Evolutionary conservation across 2,113 vertebrate species (phyloP).

Genomic region (Cairina moschata): DNA sequence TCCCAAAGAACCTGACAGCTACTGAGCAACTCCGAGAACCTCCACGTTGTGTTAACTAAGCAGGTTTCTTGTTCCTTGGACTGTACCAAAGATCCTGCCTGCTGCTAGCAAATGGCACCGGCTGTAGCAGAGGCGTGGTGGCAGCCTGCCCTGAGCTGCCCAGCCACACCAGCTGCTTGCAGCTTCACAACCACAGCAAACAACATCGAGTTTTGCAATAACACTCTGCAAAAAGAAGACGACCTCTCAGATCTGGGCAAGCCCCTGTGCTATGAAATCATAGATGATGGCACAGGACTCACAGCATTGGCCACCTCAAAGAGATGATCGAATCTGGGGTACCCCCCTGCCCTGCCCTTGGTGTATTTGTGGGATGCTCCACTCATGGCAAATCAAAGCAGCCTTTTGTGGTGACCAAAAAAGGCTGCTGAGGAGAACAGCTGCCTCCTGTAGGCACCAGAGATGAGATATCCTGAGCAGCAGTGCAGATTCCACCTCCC

Average conservation of each 20-base stretch:
- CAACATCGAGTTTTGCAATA: not conserved
- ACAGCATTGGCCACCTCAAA: accelerated
- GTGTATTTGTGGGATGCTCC: not conserved
- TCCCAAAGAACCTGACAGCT: not conserved
- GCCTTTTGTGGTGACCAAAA: not conserved
- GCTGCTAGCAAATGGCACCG: not conserved
- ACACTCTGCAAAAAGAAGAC: not conserved
- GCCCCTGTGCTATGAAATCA: not conserved
- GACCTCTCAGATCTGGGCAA: accelerated
- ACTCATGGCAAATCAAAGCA: not conserved
- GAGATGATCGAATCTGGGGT: accelerated
- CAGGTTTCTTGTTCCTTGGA: not conserved
- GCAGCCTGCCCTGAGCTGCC: not conserved
- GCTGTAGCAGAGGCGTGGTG: accelerated
- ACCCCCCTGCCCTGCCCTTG: not conserved
- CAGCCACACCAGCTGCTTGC: not conserved
- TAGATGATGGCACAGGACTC: accelerated
- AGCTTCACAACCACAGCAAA: not conserved
- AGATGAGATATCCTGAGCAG: not conserved
- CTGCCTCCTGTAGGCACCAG: constrained; percentile 7
- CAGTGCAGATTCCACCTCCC: not conserved
- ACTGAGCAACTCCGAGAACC: not conserved
- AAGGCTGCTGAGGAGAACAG: not conserved
- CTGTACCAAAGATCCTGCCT: not conserved
- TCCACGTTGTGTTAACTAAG: not conserved